These are phyloP conservation scores for Melanotaenia duboulayi DNA, from an alignment of 2,113 vertebrate genomes.

Conservation along the genomic window DNA sequence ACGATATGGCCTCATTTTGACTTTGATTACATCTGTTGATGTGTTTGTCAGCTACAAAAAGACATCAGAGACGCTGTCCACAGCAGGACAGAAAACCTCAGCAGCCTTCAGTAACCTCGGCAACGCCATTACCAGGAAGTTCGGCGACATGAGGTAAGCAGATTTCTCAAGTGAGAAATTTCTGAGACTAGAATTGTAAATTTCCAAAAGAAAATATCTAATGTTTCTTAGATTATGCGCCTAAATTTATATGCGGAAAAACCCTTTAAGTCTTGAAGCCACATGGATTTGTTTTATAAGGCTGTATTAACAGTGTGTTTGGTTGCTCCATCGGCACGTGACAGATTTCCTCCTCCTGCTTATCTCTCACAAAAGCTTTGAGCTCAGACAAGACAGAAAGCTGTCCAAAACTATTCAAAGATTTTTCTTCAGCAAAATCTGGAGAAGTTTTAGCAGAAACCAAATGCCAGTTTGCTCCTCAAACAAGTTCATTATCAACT, in stretches of 20 bases:
- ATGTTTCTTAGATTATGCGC: neutral
- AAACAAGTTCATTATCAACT: neutral
- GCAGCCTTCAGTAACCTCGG: constrained; percentile 94
- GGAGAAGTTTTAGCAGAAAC: neutral
- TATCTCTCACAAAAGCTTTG: neutral
- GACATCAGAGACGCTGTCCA: constrained; percentile 93
- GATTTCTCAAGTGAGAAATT: neutral
- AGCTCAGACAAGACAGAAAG: neutral
- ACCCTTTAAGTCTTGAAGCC: neutral
- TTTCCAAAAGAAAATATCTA: neutral
- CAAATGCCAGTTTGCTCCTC: neutral
- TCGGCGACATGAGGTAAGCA: constrained; percentile 95
- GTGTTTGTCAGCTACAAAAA: constrained; percentile 90
- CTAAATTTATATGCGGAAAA: neutral
- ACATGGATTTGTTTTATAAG: neutral
- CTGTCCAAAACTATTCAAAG: neutral
- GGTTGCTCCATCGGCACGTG: neutral
- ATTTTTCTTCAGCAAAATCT: too few relatives aligned
- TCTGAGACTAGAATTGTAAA: too few relatives aligned
- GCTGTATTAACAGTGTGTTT: neutral
- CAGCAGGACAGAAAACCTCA: constrained; percentile 93
- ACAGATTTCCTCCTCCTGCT: neutral
- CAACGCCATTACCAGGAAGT: constrained; percentile 92
- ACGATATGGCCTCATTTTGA: neutral
- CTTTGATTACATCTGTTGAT: neutral